Evolutionary conservation across 2,888 invertebrate genomes (phyloP).

Genomic region (Leptura quadrifasciata): DNA sequence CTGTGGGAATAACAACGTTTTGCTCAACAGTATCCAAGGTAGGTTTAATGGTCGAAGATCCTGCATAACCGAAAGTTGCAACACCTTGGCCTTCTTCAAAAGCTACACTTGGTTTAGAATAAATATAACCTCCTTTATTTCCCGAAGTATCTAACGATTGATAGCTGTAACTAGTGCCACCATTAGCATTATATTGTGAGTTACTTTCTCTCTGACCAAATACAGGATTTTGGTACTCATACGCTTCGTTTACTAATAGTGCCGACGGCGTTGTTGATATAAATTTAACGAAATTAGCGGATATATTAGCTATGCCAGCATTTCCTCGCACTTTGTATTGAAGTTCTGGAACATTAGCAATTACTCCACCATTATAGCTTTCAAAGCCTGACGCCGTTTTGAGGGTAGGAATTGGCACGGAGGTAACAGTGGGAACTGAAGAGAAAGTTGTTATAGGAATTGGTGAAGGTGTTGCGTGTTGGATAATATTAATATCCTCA

Average conservation of each 20-base stretch:
- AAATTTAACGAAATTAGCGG: conserved; percentile 55
- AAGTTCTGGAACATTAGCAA: conserved; percentile 69
- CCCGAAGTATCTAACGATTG: conserved; percentile 38
- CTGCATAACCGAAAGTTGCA: conserved; percentile 13
- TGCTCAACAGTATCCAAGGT: conserved; percentile 24
- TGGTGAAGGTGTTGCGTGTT: conserved; percentile 59
- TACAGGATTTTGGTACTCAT: conserved; percentile 26
- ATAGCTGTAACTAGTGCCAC: conserved; percentile 40
- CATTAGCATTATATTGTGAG: not conserved
- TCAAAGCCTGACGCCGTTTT: conserved; percentile 61
- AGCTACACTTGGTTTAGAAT: conserved; percentile 49
- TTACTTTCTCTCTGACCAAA: not conserved
- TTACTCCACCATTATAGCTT: conserved; percentile 66
- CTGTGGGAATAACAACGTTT: conserved; percentile 21
- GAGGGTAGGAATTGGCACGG: conserved; percentile 66
- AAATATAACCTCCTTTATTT: conserved; percentile 67
- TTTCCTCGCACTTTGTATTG: conserved; percentile 64
- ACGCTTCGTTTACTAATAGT: conserved; percentile 23
- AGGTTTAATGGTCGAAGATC: conserved; percentile 40
- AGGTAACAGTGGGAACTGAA: conserved; percentile 62
- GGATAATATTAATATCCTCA: conserved; percentile 49
- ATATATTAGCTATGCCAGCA: conserved; percentile 52
- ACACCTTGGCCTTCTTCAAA: conserved; percentile 48
- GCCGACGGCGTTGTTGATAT: conserved; percentile 59
- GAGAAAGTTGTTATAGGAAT: conserved; percentile 56